These are phyloP conservation scores for Sander vitreus DNA, from an alignment of 2,113 vertebrate genomes.

Conservation along the genomic window DNA sequence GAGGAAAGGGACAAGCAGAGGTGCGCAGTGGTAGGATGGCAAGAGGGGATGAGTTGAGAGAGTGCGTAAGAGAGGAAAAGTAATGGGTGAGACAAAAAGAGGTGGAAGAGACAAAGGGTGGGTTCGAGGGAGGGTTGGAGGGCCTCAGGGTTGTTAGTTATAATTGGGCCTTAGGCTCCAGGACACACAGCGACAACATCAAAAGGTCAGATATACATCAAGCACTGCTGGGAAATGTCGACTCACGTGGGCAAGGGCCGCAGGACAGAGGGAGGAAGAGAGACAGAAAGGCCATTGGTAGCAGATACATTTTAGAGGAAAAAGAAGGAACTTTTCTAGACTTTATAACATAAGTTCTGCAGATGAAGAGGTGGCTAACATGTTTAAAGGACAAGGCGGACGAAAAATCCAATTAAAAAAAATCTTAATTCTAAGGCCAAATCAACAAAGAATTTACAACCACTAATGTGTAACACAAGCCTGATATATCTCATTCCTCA, in stretches of 20 bases:
- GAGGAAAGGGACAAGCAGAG: conserved; percentile 14
- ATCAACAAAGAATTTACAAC: background rate
- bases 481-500: background rate
- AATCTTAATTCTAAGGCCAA: no score
- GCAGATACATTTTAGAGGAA: conserved; percentile 28
- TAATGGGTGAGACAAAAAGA: conserved; percentile 33
- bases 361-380: conserved; percentile 1
- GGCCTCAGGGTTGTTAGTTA: conserved; percentile 79
- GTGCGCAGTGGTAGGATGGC: background rate
- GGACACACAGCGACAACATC: conserved; percentile 82
- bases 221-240: conserved; percentile 79
- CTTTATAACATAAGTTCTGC: background rate
- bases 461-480: background rate
- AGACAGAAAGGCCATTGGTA: conserved; percentile 29
- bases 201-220: conserved; percentile 90
- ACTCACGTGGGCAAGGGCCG: conserved; percentile 59
- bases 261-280: conserved; percentile 36
- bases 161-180: conserved; percentile 83
- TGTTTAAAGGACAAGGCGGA: background rate
- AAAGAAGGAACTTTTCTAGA: conserved; percentile 16
- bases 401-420: background rate
- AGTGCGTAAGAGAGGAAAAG: conserved; percentile 38
- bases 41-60: conserved; percentile 21
- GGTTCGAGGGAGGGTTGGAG: conserved; percentile 37
- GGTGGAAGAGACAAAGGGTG: conserved; percentile 29